Evolutionary conservation across 2,888 invertebrate genomes (phyloP), one percentile per base, ranked within the genome.

Genomic region (Ectemnius lituratus): DNA sequence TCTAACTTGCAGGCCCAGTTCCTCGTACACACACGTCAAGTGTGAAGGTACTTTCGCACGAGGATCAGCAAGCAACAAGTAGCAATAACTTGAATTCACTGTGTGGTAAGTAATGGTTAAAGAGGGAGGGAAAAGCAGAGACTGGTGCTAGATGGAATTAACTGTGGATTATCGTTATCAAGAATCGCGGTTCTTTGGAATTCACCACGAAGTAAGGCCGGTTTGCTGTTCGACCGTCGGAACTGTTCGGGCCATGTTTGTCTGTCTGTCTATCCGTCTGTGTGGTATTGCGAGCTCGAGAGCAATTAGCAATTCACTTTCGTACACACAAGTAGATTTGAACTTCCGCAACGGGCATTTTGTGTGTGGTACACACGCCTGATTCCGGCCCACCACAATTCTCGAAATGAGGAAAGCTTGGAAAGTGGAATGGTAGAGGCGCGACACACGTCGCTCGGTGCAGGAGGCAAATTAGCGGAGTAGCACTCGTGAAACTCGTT

Each of bases 401-500:
- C 37, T 37, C 23, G 37, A 37, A 37, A 37, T 37, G 37, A 37
- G 37, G 37, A 4, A 37, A 37, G 37, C 16, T 27, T 62, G 45
- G 2, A 23, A 58, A 20, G 28, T 16, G 28, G 14, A 47, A 13
- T 13, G 37, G 59, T 11, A n/a, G 4, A n/a, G 64, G 27, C 58
- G 46, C 13, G 37, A 49, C 49, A 67, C 11, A 27, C 62, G 61
- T n/a, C 16, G 46, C 60, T 56, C 68, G 69, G 65, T 74, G 79
- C 78, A 66, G 71, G 67, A 79, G 70, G 84, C 78, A 86, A 86
- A 86, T 86, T 82, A 77, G 81, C 67, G 67, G 66, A 72, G 70
- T 37, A 6, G 8, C 37, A 11, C 37, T 37, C 1, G 37, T 37
- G 11, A 8, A 37, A 11, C 63, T 62, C 23, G 56, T 52, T 70